Percentiles rank a stretch among this genome's conserved stretches.
Evolutionary conservation across 2,888 invertebrate genomes (phyloP).

Genomic region (Lapara coniferarum): DNA sequence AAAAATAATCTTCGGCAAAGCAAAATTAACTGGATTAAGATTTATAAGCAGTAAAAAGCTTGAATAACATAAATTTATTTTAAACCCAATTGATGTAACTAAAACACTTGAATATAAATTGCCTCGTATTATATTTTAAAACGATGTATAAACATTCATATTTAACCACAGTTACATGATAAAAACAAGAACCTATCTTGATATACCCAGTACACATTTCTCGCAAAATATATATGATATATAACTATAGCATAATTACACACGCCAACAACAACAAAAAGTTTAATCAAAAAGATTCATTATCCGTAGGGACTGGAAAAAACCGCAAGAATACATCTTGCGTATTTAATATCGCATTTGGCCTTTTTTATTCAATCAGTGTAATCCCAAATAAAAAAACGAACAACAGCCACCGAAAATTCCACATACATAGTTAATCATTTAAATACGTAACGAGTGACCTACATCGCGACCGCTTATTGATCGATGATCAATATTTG

Average conservation of each 20-base stretch:
- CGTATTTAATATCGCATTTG: slow-evolving; percentile 22
- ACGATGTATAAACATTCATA: too few relatives aligned
- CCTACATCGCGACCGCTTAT: slow-evolving; percentile 27
- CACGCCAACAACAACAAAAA: slow-evolving; percentile 19
- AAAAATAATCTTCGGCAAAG: too few relatives aligned
- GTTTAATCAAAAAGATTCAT: slow-evolving; percentile 28
- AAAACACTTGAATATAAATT: too few relatives aligned
- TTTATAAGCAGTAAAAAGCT: too few relatives aligned
- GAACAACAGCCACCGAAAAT: neutral
- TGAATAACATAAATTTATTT: too few relatives aligned
- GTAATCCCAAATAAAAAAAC: slow-evolving; percentile 11
- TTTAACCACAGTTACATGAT: neutral
- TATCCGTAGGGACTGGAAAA: slow-evolving; percentile 16
- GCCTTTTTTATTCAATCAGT: slow-evolving; percentile 19
- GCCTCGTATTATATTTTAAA: too few relatives aligned
- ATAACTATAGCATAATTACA: slow-evolving; percentile 20
- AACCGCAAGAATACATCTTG: slow-evolving; percentile 22
- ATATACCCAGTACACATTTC: slow-evolving; percentile 4
- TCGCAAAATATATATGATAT: slow-evolving; percentile 14
- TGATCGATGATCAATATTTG: slow-evolving; percentile 32
- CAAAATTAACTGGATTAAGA: too few relatives aligned
- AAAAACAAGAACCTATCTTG: neutral
- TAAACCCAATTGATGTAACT: too few relatives aligned
- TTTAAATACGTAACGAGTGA: slow-evolving; percentile 17
- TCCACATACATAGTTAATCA: slow-evolving; percentile 20